These are phyloP conservation scores for Dipodomys merriami DNA, from an alignment of 2,113 vertebrate genomes.

Conservation along the genomic window DNA sequence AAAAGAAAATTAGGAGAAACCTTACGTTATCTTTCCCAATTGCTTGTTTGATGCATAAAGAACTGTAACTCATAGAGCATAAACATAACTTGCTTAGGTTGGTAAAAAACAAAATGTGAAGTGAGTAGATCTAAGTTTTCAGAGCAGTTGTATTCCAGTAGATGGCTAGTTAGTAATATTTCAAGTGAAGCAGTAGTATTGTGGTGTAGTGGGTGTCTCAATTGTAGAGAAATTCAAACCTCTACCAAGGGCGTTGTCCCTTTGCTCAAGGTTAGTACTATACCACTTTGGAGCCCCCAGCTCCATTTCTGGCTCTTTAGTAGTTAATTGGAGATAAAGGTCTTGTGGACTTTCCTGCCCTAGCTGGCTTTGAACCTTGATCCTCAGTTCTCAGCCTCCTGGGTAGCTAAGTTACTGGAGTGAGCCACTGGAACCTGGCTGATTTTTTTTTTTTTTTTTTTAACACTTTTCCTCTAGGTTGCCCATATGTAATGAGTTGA, in stretches of 20 bases:
- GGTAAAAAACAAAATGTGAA: slow-evolving; percentile 39
- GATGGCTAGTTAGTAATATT: slow-evolving; percentile 55
- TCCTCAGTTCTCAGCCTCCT: too few relatives aligned
- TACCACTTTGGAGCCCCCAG: too few relatives aligned
- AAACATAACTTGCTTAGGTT: slow-evolving; percentile 36
- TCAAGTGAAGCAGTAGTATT: slow-evolving; percentile 37
- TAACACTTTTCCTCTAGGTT: slow-evolving; percentile 1
- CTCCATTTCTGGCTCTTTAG: too few relatives aligned
- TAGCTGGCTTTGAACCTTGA: too few relatives aligned
- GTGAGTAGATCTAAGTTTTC: slow-evolving; percentile 42
- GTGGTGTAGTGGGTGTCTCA: slow-evolving; percentile 5
- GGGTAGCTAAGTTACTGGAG: too few relatives aligned
- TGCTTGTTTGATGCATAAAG: slow-evolving; percentile 36
- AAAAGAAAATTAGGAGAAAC: not conserved
- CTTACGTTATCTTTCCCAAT: not conserved
- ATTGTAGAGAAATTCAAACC: slow-evolving; percentile 15
- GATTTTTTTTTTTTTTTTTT: not conserved
- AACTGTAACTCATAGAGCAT: slow-evolving; percentile 32
- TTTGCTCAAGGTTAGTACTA: too few relatives aligned
- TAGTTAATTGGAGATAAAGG: too few relatives aligned
- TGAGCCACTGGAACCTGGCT: too few relatives aligned
- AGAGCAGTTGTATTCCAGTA: slow-evolving; percentile 31
- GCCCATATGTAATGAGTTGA: slow-evolving; percentile 1
- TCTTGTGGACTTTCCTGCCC: too few relatives aligned
- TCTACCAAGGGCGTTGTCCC: not conserved